Evolutionary conservation across 92 coral and sea anemone genomes (phyloP).

Genomic region (Paragorgia papillata): DNA sequence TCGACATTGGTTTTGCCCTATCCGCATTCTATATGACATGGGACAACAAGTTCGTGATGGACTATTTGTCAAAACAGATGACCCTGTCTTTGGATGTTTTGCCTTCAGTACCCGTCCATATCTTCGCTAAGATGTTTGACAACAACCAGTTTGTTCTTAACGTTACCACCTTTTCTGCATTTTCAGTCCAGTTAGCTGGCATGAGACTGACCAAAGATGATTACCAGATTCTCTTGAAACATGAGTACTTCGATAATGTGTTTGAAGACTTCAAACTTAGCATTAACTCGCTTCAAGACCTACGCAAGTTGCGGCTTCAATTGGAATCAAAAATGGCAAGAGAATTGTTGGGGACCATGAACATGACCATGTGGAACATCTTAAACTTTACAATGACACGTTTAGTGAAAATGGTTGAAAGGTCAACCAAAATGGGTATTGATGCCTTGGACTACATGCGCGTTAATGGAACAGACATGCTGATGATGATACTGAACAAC

Average conservation of each 20-base stretch:
- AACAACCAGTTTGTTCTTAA: slow-evolving; percentile 71
- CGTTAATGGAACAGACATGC: neutral
- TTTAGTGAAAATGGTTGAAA: neutral
- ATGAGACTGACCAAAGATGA: slow-evolving; percentile 50
- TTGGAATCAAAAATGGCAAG: slow-evolving; percentile 11
- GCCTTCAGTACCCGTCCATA: slow-evolving; percentile 50
- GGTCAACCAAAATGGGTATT: neutral
- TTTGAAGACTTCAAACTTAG: slow-evolving; percentile 45
- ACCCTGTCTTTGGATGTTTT: slow-evolving; percentile 67
- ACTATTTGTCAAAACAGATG: slow-evolving; percentile 55
- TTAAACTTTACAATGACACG: neutral
- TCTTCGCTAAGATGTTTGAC: slow-evolving; percentile 56
- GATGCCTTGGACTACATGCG: slow-evolving; percentile 16
- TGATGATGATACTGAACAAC: neutral
- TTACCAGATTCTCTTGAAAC: slow-evolving; percentile 61
- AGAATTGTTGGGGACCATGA: slow-evolving; percentile 2
- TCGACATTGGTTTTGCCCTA: slow-evolving; percentile 63
- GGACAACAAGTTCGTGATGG: slow-evolving; percentile 67
- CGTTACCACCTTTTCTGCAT: slow-evolving; percentile 27
- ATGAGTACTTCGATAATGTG: slow-evolving; percentile 73
- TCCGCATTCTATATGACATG: slow-evolving; percentile 74
- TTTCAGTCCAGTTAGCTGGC: slow-evolving; percentile 22
- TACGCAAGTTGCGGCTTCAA: slow-evolving; percentile 2
- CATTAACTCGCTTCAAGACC: slow-evolving; percentile 19
- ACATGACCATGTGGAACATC: slow-evolving; percentile 13